phyloP scores from a whole-genome alignment of 1,140 invertebrate genomes.

The Magallana ariakensis region DNA sequence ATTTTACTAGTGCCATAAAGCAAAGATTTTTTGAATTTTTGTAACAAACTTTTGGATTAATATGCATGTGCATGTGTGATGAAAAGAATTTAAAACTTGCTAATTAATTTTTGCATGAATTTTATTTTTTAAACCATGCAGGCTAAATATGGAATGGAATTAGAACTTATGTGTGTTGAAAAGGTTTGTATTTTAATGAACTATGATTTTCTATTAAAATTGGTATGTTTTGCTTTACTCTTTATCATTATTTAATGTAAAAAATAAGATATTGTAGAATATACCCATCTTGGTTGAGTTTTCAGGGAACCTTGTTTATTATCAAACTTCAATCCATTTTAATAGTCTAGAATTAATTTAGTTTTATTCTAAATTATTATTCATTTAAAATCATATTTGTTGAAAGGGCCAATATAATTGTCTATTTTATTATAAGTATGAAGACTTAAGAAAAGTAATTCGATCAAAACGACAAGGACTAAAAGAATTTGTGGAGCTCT shows the following conservation, averaged over 20 bases:
- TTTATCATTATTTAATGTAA: too few species aligned
- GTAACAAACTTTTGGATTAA: not conserved
- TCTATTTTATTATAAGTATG: constrained; percentile 62
- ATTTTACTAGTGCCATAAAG: too few species aligned
- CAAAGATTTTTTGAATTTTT: not conserved
- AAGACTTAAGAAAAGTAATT: constrained; percentile 67
- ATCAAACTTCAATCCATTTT: too few species aligned
- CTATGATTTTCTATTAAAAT: not conserved
- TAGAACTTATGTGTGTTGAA: constrained; percentile 64
- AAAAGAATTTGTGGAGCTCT: constrained; percentile 59
- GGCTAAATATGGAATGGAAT: constrained; percentile 64
- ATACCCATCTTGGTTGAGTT: too few species aligned
- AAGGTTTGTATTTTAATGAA: constrained; percentile 50
- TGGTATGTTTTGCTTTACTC: not conserved
- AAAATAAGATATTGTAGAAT: too few species aligned
- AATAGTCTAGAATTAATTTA: too few species aligned
- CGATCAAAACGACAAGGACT: constrained; percentile 65
- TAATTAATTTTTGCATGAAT: constrained; percentile 2
- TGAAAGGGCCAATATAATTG: too few species aligned
- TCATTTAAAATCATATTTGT: too few species aligned
- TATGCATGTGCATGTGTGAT: not conserved
- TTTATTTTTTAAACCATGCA: not conserved
- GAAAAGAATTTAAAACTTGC: not conserved
- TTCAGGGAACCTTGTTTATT: too few species aligned
- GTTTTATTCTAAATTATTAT: too few species aligned